Base-by-base conservation (phyloP, 2,888 invertebrate genomes). In the Scaptomyza polygonia region DNA sequence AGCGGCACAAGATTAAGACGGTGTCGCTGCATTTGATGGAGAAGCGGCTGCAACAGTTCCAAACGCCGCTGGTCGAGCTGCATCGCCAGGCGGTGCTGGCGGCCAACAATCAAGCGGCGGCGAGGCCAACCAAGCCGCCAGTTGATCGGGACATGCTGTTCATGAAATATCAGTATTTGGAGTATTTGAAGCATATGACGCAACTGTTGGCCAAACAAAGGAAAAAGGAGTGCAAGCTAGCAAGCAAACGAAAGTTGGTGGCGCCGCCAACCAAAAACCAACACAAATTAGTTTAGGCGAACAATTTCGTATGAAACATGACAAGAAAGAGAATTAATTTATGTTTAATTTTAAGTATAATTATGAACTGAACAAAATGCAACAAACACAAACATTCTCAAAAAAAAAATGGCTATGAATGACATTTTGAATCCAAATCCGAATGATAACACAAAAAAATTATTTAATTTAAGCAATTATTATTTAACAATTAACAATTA, bases 1-100 rank as follows among this genome's bases (percentile, higher is more conserved):
- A 52, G 56, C 27, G 55, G n/a, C 29, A 9, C 5, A 27, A 29
- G 9, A 9, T 78, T 7, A 66, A 53, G 39, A 70, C 80, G 1
- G 48, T 89, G 43, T 42, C 77, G 21, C 83, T 71, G 0, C 42
- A 42, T 3, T 47, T 45, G 7, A 90, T 90, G 89, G 81, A 90
- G 51, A 58, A 58, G 11, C 70, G 62, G 0, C 42, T 90, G 30
- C 47, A 62, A 1, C 62, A 76, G 34, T 88, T 90, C 30, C 70
- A 67, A 21, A 82, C 88, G 5, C 73, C 77, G 6, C 36, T 86
- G 12, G 63, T 79, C 1, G 51, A 55, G 16, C 51, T 69, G 25
- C 67, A 85, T 5, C 44, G n/a, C 0, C 58, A 74, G 52, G 86
- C 80, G 29, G 53, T 68, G n/a, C 14, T 40, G 12, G 76, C 67